phyloP scores from a whole-genome alignment of 2,797 vertebrate species.

The Chelon labrosus region DNA sequence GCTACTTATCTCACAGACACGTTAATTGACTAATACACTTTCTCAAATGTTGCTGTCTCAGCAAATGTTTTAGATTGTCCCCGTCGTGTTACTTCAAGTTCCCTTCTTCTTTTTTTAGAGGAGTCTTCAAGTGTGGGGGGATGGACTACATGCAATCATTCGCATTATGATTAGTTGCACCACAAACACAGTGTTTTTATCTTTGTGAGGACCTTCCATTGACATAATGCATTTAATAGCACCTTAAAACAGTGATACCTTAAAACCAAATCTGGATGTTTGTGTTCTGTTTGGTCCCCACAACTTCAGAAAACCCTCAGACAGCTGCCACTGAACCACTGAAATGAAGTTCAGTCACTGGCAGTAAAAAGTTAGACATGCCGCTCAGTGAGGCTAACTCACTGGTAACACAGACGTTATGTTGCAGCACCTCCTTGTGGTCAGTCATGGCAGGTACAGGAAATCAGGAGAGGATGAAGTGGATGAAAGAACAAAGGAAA shows the following conservation, averaged over 20 bases:
- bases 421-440: conserved; percentile 42
- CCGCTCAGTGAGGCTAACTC: neutral
- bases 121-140: too few species aligned
- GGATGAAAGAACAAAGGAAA: too few species aligned
- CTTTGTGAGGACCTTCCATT: too few species aligned
- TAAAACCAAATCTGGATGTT: too few species aligned
- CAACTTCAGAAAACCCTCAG: too few species aligned
- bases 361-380: neutral
- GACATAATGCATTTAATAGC: too few species aligned
- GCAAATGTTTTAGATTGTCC: conserved; percentile 6
- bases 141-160: too few species aligned
- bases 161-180: too few species aligned
- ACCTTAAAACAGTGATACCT: too few species aligned
- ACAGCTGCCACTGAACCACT: neutral
- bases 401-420: neutral
- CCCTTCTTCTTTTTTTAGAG: neutral
- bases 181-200: too few species aligned
- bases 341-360: too few species aligned
- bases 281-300: too few species aligned
- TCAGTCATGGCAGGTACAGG: neutral
- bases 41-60: neutral
- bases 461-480: neutral
- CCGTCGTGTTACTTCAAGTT: conserved; percentile 21
- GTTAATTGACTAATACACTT: conserved; percentile 13
- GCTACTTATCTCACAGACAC: conserved; percentile 15